These are phyloP conservation scores for Caretta caretta DNA, from an alignment of 2,113 vertebrate species.

Conservation along the genomic window DNA sequence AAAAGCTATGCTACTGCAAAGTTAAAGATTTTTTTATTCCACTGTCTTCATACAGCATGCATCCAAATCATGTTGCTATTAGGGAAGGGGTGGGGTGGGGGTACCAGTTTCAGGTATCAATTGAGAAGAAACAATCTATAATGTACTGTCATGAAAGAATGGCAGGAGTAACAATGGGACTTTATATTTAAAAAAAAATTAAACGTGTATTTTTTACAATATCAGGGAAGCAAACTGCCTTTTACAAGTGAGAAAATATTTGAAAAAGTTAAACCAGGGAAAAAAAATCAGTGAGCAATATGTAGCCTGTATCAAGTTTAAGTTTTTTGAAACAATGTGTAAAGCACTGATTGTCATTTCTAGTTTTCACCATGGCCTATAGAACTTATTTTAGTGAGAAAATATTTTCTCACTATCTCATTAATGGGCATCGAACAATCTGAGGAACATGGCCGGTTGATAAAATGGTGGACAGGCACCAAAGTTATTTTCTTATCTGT, in stretches of 20 bases:
- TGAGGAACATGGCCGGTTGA: slow-evolving; percentile 75
- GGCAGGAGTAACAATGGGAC: slow-evolving; percentile 66
- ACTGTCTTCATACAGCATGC: slow-evolving; percentile 70
- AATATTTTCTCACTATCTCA: slow-evolving; percentile 69
- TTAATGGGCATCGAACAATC: slow-evolving; percentile 72
- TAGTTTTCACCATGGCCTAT: slow-evolving; percentile 83
- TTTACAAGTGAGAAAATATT: slow-evolving; percentile 87
- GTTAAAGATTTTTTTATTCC: slow-evolving; percentile 67
- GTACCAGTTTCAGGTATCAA: slow-evolving; percentile 67
- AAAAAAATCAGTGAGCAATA: slow-evolving; percentile 83
- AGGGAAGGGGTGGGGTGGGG: slow-evolving; percentile 50
- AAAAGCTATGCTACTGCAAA: slow-evolving; percentile 70
- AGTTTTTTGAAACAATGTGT: slow-evolving; percentile 79
- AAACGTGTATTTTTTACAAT: slow-evolving; percentile 77
- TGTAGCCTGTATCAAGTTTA: slow-evolving; percentile 82
- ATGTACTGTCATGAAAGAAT: slow-evolving; percentile 59
- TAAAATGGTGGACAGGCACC: slow-evolving; percentile 80
- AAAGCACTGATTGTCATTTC: slow-evolving; percentile 91
- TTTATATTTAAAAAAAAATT: slow-evolving; percentile 63
- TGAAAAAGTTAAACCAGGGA: slow-evolving; percentile 82
- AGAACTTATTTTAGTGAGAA: slow-evolving; percentile 75
- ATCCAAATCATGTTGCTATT: slow-evolving; percentile 61
- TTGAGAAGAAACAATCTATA: slow-evolving; percentile 69
- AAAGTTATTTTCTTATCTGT: slow-evolving; percentile 87
- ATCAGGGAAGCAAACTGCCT: slow-evolving; percentile 97